A percentile compares a stretch with the other conserved stretches of the same genome.
Evolutionary conservation across 1,140 invertebrate genomes (phyloP).

Genomic region (Hylaeus anthracinus): DNA sequence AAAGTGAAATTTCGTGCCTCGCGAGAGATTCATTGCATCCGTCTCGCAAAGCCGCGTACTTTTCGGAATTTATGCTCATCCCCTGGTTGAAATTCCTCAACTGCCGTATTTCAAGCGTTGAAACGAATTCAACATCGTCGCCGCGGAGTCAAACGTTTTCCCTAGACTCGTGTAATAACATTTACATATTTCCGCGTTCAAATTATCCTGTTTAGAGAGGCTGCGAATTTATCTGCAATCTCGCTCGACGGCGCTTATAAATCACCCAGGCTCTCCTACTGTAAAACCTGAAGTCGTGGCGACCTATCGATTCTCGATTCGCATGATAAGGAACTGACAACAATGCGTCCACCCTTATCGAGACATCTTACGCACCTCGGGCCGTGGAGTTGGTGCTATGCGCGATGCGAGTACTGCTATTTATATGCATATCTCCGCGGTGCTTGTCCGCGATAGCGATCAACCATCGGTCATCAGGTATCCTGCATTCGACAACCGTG

Average conservation of each 20-base stretch:
- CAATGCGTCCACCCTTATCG: constrained; percentile 44
- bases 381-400: constrained; percentile 35
- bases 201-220: constrained; percentile 15
- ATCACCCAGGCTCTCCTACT: constrained; percentile 17
- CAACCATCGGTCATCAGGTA: constrained; percentile 52
- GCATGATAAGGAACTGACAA: constrained; percentile 18
- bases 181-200: constrained; percentile 19
- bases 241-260: constrained; percentile 39
- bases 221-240: constrained; percentile 9
- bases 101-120: not conserved
- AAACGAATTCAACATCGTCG: constrained; percentile 11
- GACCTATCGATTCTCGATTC: constrained; percentile 23
- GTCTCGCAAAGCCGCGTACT: not conserved
- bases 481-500: constrained; percentile 29
- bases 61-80: not conserved
- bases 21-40: not conserved
- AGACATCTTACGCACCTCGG: constrained; percentile 40
- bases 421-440: constrained; percentile 51
- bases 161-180: constrained; percentile 10
- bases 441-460: constrained; percentile 57
- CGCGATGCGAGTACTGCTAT: constrained; percentile 37
- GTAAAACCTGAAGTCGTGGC: constrained; percentile 28
- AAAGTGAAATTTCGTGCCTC: constrained; percentile 3
- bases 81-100: not conserved
- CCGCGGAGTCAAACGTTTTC: constrained; percentile 10